Base-by-base conservation (phyloP, 2,888 invertebrate species). In the Dusona sp. region DNA sequence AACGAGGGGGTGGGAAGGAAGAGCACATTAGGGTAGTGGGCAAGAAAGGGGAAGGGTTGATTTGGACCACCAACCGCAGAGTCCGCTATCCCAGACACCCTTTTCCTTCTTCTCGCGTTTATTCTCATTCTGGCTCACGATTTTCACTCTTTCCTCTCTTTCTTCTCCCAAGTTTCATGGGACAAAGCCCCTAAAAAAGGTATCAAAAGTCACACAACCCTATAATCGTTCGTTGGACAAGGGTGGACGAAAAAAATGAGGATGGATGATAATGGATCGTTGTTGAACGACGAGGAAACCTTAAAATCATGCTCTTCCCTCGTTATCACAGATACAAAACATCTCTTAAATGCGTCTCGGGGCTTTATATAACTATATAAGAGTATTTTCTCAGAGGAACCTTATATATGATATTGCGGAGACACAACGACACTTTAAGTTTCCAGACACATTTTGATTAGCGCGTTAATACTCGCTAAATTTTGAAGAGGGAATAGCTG, bases 361-460 rank as follows among this genome's bases (percentile, higher is more conserved):
- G 13, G 9, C 74, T 42, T 29, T 22, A 1, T 29, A 61, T 22
- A 1, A 11, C 61, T n/a, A 48, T 22, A 51, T 25, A n/a, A 29
- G 38, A 38, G 13, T 61, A 22, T 36, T 45, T 64, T 51, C 22
- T 75, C 51, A 33, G 48, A 61, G 78, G 67, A 85, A 22, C 54
- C 70, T 57, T 7, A 65, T 54, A 45, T 65, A 72, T 65, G 64
- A 29, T 67, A 11, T 16, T 11, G 48, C 33, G 61, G 22, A 72
- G 33, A 33, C 75, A 22, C 67, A 70, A 79, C 83, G 61, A 77
- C 83, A 75, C 86, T 79, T 77, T 6, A 86, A 86, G 83, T 86
- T 86, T 83, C 83, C 86, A 86, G 86, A 86, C 86, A 79, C 79
- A 72, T 77, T 83, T 77, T 83, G 79, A 83, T 86, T 86, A 77